Evolutionary conservation across 2,888 invertebrate species (phyloP).

Genomic region (Rhogogaster chlorosoma): DNA sequence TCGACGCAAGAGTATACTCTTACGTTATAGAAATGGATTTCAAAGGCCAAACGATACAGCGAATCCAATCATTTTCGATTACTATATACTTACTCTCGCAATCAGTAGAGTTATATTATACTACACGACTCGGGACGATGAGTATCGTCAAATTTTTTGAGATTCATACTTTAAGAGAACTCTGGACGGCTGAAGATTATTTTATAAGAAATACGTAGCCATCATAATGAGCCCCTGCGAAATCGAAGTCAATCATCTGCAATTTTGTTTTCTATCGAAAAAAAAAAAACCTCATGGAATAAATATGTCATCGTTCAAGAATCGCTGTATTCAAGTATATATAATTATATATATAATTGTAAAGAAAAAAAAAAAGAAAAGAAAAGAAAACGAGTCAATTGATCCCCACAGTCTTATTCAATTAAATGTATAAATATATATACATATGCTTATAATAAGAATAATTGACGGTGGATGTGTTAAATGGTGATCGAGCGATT

Average conservation of each 20-base stretch:
- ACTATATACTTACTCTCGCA: neutral
- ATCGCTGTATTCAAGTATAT: neutral
- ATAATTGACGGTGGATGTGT: slow-evolving; percentile 19
- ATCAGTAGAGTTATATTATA: neutral
- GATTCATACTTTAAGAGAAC: neutral
- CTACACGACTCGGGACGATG: neutral
- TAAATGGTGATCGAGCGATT: slow-evolving; percentile 3
- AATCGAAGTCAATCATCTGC: neutral
- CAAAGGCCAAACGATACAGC: slow-evolving; percentile 17
- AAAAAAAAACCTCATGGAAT: neutral
- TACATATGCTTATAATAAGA: neutral
- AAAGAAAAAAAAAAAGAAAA: neutral
- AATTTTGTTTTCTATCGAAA: neutral
- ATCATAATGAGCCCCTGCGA: neutral
- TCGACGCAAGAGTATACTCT: neutral
- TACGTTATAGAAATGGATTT: slow-evolving; percentile 2
- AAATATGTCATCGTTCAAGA: neutral
- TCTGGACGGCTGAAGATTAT: neutral
- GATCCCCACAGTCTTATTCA: slow-evolving; percentile 26
- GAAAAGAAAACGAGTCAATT: slow-evolving; percentile 18
- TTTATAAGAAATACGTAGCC: neutral
- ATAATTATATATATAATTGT: neutral
- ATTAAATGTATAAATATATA: neutral
- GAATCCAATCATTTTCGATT: slow-evolving; percentile 17
- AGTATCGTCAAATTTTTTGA: neutral